phyloP scores from a whole-genome alignment of 2,888 invertebrate genomes.

The Hesperia comma region DNA sequence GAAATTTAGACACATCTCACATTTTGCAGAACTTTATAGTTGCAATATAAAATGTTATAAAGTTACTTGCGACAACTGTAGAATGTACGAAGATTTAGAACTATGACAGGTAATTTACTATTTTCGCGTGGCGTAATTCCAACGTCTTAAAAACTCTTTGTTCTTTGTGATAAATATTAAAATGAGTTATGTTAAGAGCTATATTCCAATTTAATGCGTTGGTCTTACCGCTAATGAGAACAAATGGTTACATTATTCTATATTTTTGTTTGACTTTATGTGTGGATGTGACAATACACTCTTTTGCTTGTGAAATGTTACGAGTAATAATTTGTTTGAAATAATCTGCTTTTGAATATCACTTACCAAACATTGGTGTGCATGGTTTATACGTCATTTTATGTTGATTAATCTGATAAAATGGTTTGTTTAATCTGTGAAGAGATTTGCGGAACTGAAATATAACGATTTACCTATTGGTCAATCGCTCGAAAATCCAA shows the following conservation, averaged over 20 bases:
- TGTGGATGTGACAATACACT: background rate
- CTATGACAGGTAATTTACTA: conserved; percentile 32
- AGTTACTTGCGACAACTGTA: conserved; percentile 21
- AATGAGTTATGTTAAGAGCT: conserved; percentile 23
- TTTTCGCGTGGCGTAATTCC: conserved; percentile 29
- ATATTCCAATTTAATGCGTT: conserved; percentile 16
- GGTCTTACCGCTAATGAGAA: conserved; percentile 30
- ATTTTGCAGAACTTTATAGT: conserved; percentile 15
- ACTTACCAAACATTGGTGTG: background rate
- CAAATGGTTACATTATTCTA: conserved; percentile 34
- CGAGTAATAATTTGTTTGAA: conserved; percentile 17
- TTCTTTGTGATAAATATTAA: conserved; percentile 31
- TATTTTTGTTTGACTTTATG: conserved; percentile 20
- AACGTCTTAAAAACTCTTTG: conserved; percentile 28
- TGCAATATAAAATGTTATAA: conserved; percentile 17
- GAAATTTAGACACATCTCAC: conserved; percentile 41
- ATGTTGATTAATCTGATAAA: background rate
- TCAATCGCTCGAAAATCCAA: too few species aligned
- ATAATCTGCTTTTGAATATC: background rate
- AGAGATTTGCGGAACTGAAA: background rate
- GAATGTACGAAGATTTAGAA: conserved; percentile 22
- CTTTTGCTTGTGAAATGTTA: background rate
- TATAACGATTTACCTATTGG: too few species aligned
- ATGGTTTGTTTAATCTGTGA: background rate
- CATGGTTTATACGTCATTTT: background rate